Base-by-base conservation (phyloP, 2,888 invertebrate genomes). In the Phragmatobia fuliginosa region DNA sequence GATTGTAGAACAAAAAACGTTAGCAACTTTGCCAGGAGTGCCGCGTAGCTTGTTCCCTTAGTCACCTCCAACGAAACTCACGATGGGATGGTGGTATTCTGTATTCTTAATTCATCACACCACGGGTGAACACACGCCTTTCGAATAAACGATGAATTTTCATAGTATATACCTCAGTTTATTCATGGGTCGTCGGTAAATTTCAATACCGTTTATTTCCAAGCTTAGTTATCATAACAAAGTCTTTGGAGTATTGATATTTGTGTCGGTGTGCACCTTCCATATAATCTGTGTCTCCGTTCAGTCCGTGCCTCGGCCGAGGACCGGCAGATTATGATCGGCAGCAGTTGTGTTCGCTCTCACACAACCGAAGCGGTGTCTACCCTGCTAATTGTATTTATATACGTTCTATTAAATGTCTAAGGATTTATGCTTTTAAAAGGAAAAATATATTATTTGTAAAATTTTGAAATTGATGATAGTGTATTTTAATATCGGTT, bases 241-340 rank as follows among this genome's bases (percentile, higher is more conserved):
- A 52, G 14, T 52, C 11, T 25, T 11, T 2, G 25, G 11, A 28
- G 16, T 16, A 1, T 56, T 56, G 28, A 28, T 52, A 56, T 16
- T 6, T 56, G n/a, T 38, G 31, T 14, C 6, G 21, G 10, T 58
- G 18, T 60, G 60, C 60, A 58, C 66, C 16, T 60, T 67, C 71
- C 14, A 49, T 61, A 25, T 16, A 16, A 45, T 21, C 6, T 67
- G 61, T 18, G 1, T 71, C 67, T 0, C 2, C 25, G 71, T 70
- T 10, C 33, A 25, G 69, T 66, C 33, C 59, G 62, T 63, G 67
- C 60, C 59, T 49, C 31, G 1, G 31, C 62, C 62, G 67, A 67
- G 68, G 72, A 73, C 79, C 77, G 76, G 77, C 77, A 88, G 89
- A 88, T 89, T 87, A 88, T 72, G 80, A 87, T 87, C 85, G 79